These are phyloP conservation scores for Thymallus thymallus DNA, from an alignment of 2,113 vertebrate genomes.

Conservation along the genomic window DNA sequence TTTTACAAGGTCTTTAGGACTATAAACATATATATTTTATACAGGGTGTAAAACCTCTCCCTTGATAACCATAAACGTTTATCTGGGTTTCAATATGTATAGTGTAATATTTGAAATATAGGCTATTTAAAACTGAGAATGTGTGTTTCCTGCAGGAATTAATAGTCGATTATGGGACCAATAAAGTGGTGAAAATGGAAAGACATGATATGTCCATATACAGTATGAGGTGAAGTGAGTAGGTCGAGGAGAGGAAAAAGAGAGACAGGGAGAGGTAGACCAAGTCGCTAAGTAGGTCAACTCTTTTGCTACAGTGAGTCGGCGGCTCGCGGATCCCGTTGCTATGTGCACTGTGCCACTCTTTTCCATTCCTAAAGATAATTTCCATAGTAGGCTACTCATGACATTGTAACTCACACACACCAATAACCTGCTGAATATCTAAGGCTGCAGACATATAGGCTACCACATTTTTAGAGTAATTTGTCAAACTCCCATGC, in stretches of 20 bases:
- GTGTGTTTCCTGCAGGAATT: too few species aligned
- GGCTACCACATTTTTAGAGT: background rate
- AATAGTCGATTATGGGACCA: background rate
- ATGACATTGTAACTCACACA: background rate
- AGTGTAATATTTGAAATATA: too few species aligned
- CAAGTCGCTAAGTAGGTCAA: constrained; percentile 75
- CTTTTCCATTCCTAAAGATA: background rate
- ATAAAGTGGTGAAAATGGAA: background rate
- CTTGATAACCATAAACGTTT: too few species aligned
- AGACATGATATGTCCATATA: background rate
- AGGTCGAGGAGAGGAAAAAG: constrained; percentile 16
- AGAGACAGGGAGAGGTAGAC: constrained; percentile 50
- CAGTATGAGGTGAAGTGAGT: background rate
- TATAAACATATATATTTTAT: too few species aligned
- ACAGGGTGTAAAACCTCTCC: too few species aligned
- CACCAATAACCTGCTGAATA: background rate
- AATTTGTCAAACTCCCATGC: background rate
- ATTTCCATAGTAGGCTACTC: background rate
- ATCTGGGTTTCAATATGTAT: too few species aligned
- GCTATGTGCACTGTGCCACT: background rate
- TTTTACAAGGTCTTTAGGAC: too few species aligned
- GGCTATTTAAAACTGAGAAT: too few species aligned
- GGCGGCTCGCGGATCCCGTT: constrained; percentile 35
- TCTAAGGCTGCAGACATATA: background rate
- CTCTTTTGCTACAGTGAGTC: constrained; percentile 73